Conservation (phyloP, 2,888 invertebrate genomes). For the Endomychus coccineus region DNA sequence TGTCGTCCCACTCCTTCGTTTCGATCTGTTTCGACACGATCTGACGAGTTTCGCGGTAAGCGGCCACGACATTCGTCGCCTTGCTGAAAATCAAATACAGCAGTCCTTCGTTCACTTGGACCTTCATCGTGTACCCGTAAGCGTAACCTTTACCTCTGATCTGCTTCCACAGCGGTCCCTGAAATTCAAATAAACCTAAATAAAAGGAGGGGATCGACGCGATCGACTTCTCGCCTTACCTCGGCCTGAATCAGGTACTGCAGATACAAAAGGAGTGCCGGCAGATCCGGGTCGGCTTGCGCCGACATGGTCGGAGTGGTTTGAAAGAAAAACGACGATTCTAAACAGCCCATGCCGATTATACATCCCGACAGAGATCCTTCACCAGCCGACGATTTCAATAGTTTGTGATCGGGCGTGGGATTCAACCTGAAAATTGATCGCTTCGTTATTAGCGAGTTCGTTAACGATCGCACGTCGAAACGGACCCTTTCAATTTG, state of each 20-base stretch:
- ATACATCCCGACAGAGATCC: constrained; percentile 53
- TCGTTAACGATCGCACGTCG: too few relatives aligned
- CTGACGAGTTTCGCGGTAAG: constrained; percentile 68
- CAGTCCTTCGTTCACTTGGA: constrained; percentile 60
- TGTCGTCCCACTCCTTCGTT: constrained; percentile 60
- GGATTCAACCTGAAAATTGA: constrained; percentile 37
- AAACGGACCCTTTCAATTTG: too few relatives aligned
- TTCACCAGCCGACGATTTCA: constrained; percentile 37
- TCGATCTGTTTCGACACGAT: constrained; percentile 63
- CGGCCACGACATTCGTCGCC: constrained; percentile 70
- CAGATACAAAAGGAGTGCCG: constrained; percentile 68
- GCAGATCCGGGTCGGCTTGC: constrained; percentile 56
- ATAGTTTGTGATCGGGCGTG: constrained; percentile 45
- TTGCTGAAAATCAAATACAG: constrained; percentile 65
- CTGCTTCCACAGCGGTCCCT: constrained; percentile 84
- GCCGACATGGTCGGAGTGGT: constrained; percentile 59
- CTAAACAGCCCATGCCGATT: constrained; percentile 73
- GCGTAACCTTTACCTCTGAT: constrained; percentile 82
- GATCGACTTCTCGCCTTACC: too few relatives aligned
- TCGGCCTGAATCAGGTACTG: constrained; percentile 84
- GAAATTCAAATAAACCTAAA: too few relatives aligned
- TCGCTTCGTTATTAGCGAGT: too few relatives aligned
- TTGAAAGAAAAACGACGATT: constrained; percentile 68
- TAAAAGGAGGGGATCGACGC: too few relatives aligned
- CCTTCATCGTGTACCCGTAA: constrained; percentile 65